Evolutionary conservation across 2,888 invertebrate species (phyloP).

Genomic region (Aspidiotus rigidus): DNA sequence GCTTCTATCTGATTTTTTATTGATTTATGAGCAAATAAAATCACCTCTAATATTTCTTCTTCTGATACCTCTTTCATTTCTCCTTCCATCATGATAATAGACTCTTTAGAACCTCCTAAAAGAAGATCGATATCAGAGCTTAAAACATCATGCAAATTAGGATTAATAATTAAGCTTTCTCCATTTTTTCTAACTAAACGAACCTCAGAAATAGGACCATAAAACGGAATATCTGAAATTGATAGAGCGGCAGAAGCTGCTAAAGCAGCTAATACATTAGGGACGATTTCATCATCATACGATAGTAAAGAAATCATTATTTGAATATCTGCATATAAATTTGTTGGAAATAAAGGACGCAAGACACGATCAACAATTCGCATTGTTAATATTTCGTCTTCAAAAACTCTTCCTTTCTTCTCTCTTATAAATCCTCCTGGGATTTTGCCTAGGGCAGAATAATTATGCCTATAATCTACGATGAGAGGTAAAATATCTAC

Average conservation of each 20-base stretch:
- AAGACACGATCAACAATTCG: constrained; percentile 7
- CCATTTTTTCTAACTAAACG: background rate
- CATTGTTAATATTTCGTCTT: constrained; percentile 1
- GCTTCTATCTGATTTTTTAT: background rate
- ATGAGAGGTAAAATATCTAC: constrained; percentile 10
- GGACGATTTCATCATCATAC: background rate
- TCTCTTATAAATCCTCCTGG: constrained; percentile 15
- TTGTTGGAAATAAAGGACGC: constrained; percentile 7
- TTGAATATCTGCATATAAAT: constrained; percentile 4
- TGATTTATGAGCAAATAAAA: background rate
- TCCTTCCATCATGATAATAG: constrained; percentile 6
- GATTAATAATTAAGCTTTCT: constrained; percentile 11
- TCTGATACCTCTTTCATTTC: constrained; percentile 3
- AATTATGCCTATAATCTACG: constrained; percentile 7
- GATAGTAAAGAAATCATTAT: constrained; percentile 6
- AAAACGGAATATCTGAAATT: constrained; percentile 3
- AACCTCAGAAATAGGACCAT: background rate
- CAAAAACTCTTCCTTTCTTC: background rate
- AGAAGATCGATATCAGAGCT: background rate
- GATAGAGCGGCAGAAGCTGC: constrained; percentile 13
- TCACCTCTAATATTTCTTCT: constrained; percentile 8
- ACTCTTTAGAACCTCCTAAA: background rate
- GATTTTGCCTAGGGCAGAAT: constrained; percentile 9
- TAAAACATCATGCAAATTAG: background rate
- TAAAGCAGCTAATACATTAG: background rate